These are phyloP conservation scores for Chiloscyllium punctatum DNA, from an alignment of 2,797 vertebrate genomes.

Conservation along the genomic window DNA sequence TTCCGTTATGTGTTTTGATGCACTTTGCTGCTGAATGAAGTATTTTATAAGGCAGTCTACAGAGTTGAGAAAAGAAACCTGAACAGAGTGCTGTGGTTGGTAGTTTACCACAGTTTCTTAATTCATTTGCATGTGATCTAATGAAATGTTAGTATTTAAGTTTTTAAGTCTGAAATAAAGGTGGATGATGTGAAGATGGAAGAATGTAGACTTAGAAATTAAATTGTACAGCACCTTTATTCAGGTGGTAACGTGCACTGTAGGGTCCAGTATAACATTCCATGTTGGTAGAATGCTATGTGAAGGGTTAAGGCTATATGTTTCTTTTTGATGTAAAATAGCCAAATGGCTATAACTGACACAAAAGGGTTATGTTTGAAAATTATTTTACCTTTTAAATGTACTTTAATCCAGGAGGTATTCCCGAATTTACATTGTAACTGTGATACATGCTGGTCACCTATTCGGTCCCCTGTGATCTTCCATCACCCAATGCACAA, in stretches of 20 bases:
- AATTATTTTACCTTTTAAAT: background rate
- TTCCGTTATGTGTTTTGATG: background rate
- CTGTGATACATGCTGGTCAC: background rate
- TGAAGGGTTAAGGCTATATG: background rate
- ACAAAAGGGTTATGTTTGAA: background rate
- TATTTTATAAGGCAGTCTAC: background rate
- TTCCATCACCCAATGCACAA: background rate
- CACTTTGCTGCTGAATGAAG: background rate
- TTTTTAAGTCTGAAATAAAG: background rate
- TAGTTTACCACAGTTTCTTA: background rate
- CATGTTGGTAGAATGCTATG: background rate
- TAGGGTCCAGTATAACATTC: background rate
- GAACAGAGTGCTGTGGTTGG: background rate
- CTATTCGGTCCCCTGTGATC: background rate
- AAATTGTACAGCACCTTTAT: background rate
- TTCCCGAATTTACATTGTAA: background rate
- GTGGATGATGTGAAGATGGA: background rate
- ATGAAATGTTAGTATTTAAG: no score
- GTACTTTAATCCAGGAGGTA: background rate
- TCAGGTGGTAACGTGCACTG: background rate
- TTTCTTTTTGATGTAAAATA: background rate
- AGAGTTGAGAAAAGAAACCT: background rate
- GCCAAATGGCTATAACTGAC: background rate
- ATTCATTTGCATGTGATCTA: background rate
- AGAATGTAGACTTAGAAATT: background rate